A percentile compares a stretch with the other conserved stretches of the same genome.
These are phyloP conservation scores for Dasypogon diadema DNA, from an alignment of 2,888 invertebrate species.

Conservation along the genomic window DNA sequence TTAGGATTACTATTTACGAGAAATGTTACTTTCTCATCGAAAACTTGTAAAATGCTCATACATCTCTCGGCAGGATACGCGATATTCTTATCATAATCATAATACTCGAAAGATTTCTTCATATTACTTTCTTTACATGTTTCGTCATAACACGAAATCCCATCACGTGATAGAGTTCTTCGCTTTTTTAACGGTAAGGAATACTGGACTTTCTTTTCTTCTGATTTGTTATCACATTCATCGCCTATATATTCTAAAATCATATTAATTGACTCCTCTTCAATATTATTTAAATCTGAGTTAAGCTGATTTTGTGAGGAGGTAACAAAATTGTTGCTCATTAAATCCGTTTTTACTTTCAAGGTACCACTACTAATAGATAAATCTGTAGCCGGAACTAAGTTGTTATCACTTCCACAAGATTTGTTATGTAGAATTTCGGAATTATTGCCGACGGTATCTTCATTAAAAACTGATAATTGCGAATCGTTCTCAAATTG, in stretches of 20 bases:
- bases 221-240: conserved; percentile 27
- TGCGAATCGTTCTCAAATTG: conserved; percentile 50
- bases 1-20: conserved; percentile 40
- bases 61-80: conserved; percentile 32
- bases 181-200: conserved; percentile 12
- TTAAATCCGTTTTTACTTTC: conserved; percentile 53
- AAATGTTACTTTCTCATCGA: conserved; percentile 22
- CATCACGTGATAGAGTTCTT: conserved; percentile 31
- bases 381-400: conserved; percentile 47
- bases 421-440: conserved; percentile 30
- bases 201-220: conserved; percentile 39
- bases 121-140: conserved; percentile 11
- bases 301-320: conserved; percentile 6
- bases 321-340: conserved; percentile 8
- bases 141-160: not conserved
- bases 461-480: conserved; percentile 50
- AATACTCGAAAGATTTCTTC: conserved; percentile 34
- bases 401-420: conserved; percentile 57
- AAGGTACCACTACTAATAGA: conserved; percentile 44
- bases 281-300: conserved; percentile 14
- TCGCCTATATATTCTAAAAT: conserved; percentile 35
- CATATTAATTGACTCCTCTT: conserved; percentile 39
- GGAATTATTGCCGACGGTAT: conserved; percentile 47
- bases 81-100: conserved; percentile 37
- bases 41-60: conserved; percentile 37